Evolutionary conservation across 2,797 vertebrate genomes (phyloP).

Genomic region (Pantherophis vulpinus): DNA sequence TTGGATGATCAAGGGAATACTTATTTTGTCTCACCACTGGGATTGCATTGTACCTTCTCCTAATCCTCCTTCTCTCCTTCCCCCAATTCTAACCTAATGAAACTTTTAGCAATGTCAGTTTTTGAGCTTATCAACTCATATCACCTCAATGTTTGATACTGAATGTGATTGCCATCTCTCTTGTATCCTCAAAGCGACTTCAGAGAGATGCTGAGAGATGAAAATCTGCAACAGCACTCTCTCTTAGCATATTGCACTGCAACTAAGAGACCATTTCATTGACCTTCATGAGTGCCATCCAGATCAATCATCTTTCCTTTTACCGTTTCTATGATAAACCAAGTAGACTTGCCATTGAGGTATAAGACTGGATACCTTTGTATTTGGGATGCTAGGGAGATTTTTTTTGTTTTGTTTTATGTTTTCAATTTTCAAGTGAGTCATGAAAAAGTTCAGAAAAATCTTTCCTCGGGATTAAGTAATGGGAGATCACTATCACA

Average conservation of each 20-base stretch:
- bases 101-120: neutral
- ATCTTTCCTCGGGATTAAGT: conserved; percentile 12
- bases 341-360: neutral
- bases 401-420: conserved; percentile 18
- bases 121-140: neutral
- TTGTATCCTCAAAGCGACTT: neutral
- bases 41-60: neutral
- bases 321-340: neutral
- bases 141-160: neutral
- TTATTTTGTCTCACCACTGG: neutral
- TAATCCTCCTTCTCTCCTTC: neutral
- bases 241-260: neutral
- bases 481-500: conserved; percentile 22
- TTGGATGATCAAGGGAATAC: neutral
- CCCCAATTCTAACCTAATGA: neutral
- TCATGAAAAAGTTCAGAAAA: conserved; percentile 1
- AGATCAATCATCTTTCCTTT: conserved; percentile 10
- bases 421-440: conserved; percentile 16
- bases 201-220: neutral
- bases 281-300: neutral
- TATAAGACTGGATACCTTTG: neutral
- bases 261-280: neutral
- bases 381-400: neutral
- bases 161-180: neutral
- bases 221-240: neutral